Evolutionary conservation across 1,140 invertebrate species (phyloP).

Genomic region (Lutraria rhynchaena): DNA sequence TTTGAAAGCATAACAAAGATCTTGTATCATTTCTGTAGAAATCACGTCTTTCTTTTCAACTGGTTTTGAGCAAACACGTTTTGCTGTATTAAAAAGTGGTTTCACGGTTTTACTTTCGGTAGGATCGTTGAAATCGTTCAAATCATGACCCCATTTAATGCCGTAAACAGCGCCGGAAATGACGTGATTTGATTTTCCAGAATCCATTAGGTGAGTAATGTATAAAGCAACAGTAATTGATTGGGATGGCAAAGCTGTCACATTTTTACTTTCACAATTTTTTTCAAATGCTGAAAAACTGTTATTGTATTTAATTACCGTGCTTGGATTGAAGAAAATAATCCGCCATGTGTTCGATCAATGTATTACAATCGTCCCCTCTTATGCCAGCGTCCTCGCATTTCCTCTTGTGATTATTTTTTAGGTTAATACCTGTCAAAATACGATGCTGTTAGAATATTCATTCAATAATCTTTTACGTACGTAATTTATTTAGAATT

Average conservation of each 20-base stretch:
- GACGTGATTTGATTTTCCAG: background rate
- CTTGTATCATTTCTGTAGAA: slow-evolving; percentile 1
- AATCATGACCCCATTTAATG: slow-evolving; percentile 12
- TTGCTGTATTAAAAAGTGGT: slow-evolving; percentile 30
- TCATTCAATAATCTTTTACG: background rate
- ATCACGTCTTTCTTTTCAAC: background rate
- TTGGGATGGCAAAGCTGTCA: background rate
- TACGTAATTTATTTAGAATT: background rate
- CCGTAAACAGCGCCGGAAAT: background rate
- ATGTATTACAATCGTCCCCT: too few relatives aligned
- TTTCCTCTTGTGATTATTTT: background rate
- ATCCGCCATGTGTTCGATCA: background rate
- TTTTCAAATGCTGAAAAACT: too few relatives aligned
- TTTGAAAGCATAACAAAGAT: slow-evolving; percentile 22
- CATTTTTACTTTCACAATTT: background rate
- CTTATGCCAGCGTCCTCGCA: background rate
- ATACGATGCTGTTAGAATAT: background rate
- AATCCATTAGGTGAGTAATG: background rate
- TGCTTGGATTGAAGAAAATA: background rate
- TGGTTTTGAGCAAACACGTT: slow-evolving; percentile 13
- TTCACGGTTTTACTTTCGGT: slow-evolving; percentile 41
- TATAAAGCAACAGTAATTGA: slow-evolving; percentile 1
- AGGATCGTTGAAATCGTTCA: slow-evolving; percentile 11
- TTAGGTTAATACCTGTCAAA: background rate
- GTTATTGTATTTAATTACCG: background rate